Evolutionary conservation across 2,888 invertebrate species (phyloP).

Genomic region (Sinohyriopsis cumingii): DNA sequence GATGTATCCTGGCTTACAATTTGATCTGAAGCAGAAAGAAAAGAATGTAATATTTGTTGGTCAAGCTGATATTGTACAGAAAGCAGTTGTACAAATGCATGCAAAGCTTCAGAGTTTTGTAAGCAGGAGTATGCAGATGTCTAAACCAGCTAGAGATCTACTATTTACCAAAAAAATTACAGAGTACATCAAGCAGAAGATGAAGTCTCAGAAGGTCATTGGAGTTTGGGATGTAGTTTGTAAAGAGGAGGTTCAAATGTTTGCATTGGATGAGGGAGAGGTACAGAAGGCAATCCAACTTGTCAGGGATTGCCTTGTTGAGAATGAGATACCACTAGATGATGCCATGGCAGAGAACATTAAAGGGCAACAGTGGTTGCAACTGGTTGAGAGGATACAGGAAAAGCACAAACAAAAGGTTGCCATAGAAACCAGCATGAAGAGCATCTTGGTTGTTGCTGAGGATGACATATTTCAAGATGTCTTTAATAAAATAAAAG

Average conservation of each 20-base stretch:
- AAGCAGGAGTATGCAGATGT: too few relatives aligned
- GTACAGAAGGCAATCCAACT: slow-evolving; percentile 10
- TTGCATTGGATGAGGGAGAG: slow-evolving; percentile 15
- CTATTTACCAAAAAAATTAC: too few relatives aligned
- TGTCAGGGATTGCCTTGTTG: neutral
- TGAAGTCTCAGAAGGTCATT: slow-evolving; percentile 10
- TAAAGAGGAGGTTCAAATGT: slow-evolving; percentile 12
- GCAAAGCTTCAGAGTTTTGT: too few relatives aligned
- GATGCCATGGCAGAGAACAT: slow-evolving; percentile 3
- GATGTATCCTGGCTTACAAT: too few relatives aligned
- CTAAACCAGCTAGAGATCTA: too few relatives aligned
- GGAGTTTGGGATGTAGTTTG: slow-evolving; percentile 21
- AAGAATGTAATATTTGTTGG: neutral
- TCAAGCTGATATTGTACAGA: neutral
- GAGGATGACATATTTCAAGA: slow-evolving; percentile 11
- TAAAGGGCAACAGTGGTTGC: slow-evolving; percentile 2
- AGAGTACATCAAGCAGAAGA: slow-evolving; percentile 8
- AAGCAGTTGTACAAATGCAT: neutral
- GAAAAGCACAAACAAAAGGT: slow-evolving; percentile 6
- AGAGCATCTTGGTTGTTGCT: slow-evolving; percentile 8
- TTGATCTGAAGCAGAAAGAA: too few relatives aligned
- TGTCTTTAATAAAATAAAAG: slow-evolving; percentile 12
- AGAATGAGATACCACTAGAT: slow-evolving; percentile 7
- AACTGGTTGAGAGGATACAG: neutral
- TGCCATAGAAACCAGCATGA: slow-evolving; percentile 1